These are phyloP conservation scores for Cybosia mesomella DNA, from an alignment of 2,888 invertebrate genomes.

Conservation along the genomic window DNA sequence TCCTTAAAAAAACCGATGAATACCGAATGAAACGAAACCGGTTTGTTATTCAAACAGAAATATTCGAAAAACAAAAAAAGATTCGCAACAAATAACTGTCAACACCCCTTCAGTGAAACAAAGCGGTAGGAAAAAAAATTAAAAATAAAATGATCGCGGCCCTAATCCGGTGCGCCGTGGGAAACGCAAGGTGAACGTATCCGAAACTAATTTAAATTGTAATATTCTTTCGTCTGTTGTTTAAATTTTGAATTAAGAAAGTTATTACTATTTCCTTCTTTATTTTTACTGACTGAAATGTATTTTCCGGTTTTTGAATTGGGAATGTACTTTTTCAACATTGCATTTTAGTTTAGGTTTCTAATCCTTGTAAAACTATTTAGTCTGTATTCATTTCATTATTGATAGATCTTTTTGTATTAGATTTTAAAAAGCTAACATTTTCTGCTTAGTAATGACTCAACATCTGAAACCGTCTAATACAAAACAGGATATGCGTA, in stretches of 20 bases:
- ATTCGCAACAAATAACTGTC: slow-evolving; percentile 86
- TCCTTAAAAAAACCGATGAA: slow-evolving; percentile 75
- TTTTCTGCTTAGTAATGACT: background rate
- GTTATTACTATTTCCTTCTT: slow-evolving; percentile 51
- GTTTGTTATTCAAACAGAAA: slow-evolving; percentile 77
- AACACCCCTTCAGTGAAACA: slow-evolving; percentile 86
- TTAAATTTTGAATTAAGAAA: slow-evolving; percentile 64
- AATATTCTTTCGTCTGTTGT: slow-evolving; percentile 80
- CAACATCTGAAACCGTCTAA: background rate
- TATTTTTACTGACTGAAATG: slow-evolving; percentile 25
- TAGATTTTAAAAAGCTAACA: background rate
- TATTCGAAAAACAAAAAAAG: slow-evolving; percentile 78
- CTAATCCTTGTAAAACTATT: background rate
- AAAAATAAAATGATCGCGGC: slow-evolving; percentile 67
- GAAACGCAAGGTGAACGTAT: slow-evolving; percentile 85
- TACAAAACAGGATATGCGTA: slow-evolving; percentile 15
- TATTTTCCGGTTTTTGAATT: slow-evolving; percentile 24
- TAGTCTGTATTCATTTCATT: background rate
- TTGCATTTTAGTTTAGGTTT: background rate
- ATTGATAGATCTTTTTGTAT: background rate
- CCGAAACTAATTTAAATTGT: slow-evolving; percentile 86
- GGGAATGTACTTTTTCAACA: background rate
- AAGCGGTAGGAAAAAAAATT: slow-evolving; percentile 75
- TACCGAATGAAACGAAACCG: slow-evolving; percentile 81
- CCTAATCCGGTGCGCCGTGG: slow-evolving; percentile 83